Evolutionary conservation across 2,797 vertebrate species (phyloP), one percentile per base, ranked within the genome.

Genomic region (Xiphorhynchus erythropygius): DNA sequence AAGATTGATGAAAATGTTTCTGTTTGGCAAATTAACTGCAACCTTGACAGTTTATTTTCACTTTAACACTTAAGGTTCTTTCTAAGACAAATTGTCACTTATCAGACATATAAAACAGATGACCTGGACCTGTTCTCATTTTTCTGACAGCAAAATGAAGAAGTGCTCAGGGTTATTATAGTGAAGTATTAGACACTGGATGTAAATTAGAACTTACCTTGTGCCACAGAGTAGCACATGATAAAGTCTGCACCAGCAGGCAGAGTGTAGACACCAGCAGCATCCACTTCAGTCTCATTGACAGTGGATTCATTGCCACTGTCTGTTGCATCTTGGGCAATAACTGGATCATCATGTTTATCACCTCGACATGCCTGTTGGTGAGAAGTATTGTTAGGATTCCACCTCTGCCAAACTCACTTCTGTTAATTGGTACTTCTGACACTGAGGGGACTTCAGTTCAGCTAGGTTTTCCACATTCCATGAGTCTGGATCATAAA

Each of bases 151-250:
- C 35, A 52, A 53, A 84, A 47, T 15, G 49, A 68, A 85, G 74
- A 84, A 18, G 8, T 5, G 11, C 77, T 89, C 53, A 63, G 33
- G 13, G 7, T 42, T 63, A 14, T 84, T 77, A 62, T 7, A 79
- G 14, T 44, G 41, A 89, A 71, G 41, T 39, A 33, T 28, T 35
- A 52, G 73, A 27, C 18, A 64, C 3, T 3, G 49, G 47, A 11
- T 28, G 23, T 60, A 70, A 77, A 78, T 0, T 9, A 35, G n/a
- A 50, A 90, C 69, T 89, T 81, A 99, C 99, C 99, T 98, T 99
- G 98, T 0, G 99, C 99, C 59, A 99, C 99, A 5, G 99, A 99
- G 97, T 99, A 99, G 79, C 99, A 99, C 99, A 99, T 99, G 94
- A 99, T 97, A 83, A 99, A 99, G 92, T 99, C 99, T 0, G 99